Conservation (phyloP, 2,888 invertebrate genomes). For the Chrysodeixis includens region DNA sequence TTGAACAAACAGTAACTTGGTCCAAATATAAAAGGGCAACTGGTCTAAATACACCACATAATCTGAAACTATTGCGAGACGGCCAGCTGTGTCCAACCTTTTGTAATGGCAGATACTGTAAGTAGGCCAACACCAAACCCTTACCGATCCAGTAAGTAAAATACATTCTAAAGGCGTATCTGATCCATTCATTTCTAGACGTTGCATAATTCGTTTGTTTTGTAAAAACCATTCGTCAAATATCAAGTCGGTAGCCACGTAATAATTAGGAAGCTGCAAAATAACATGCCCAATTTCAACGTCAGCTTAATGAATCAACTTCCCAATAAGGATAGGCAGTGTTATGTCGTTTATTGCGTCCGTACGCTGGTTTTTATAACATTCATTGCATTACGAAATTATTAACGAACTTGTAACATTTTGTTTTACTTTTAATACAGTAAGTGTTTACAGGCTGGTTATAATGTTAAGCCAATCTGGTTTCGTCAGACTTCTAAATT, state of each 20-base stretch:
- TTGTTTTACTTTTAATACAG: conserved; percentile 6
- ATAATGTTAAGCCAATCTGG: neutral
- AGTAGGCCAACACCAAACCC: conserved; percentile 19
- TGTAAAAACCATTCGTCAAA: neutral
- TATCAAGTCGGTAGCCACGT: conserved; percentile 19
- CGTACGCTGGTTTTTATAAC: conserved; percentile 27
- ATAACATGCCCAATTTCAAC: conserved; percentile 23
- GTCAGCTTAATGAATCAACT: conserved; percentile 26
- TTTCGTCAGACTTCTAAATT: neutral
- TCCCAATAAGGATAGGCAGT: conserved; percentile 23
- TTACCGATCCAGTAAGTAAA: conserved; percentile 7
- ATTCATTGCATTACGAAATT: conserved; percentile 32
- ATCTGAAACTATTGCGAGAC: conserved; percentile 4
- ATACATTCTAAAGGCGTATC: conserved; percentile 14
- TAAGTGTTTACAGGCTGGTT: neutral
- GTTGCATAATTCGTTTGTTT: conserved; percentile 8
- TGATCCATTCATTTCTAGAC: conserved; percentile 7
- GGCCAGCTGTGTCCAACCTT: conserved; percentile 10
- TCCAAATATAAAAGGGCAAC: neutral
- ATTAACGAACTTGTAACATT: conserved; percentile 3
- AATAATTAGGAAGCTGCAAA: conserved; percentile 26
- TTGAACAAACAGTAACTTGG: no score
- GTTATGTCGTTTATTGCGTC: conserved; percentile 29
- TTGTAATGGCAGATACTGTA: conserved; percentile 17
- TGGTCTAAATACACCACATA: neutral